Base-by-base conservation (phyloP, 2,888 invertebrate species). In the Acanthopleura granulata region DNA sequence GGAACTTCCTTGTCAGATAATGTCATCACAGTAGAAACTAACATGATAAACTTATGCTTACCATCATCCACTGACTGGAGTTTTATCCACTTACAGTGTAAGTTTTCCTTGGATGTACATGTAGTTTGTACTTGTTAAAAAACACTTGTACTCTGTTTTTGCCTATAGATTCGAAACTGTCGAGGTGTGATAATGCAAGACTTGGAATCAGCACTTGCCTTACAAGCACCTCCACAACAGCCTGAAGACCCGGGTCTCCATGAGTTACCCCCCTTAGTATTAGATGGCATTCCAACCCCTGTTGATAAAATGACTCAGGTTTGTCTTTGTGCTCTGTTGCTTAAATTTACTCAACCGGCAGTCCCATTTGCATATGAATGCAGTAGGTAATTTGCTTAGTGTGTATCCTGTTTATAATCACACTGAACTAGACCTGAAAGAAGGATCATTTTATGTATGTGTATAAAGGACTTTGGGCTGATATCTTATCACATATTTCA, bases 231-330 rank as follows among this genome's bases (percentile, higher is more conserved):
- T 85, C 95, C 95, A 22, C 94, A 95, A 84, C 93, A 94, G 69
- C 94, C 94, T 88, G 97, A 98, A 88, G 97, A 97, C 92, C 96
- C 97, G 6, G 95, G 96, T 81, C 93, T 98, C 76, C 97, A 98
- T 91, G 98, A 98, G 92, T 92, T 98, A 91, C 98, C 98, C 79
- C 97, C 97, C 70, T 93, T 98, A 81, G 97, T 97, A 87, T 97
- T 98, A 87, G 98, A 98, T 92, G 98, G 98, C 80, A 98, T 98
- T 90, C 98, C 98, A 80, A 98, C 98, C 78, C 97, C 98, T 22
- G 97, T 98, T 0, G 98, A 98, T 92, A 98, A 98, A 93, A 98
- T 98, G 98, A 98, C 98, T 62, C 97, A 98, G 82, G 90, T 91
- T 11, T 15, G 51, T n/a, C n/a, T n/a, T n/a, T n/a, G n/a, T n/a